Percentiles rank a stretch among this genome's conserved stretches.
Evolutionary conservation across 2,888 invertebrate species (phyloP).

Genomic region (Ochropacha duplaris): DNA sequence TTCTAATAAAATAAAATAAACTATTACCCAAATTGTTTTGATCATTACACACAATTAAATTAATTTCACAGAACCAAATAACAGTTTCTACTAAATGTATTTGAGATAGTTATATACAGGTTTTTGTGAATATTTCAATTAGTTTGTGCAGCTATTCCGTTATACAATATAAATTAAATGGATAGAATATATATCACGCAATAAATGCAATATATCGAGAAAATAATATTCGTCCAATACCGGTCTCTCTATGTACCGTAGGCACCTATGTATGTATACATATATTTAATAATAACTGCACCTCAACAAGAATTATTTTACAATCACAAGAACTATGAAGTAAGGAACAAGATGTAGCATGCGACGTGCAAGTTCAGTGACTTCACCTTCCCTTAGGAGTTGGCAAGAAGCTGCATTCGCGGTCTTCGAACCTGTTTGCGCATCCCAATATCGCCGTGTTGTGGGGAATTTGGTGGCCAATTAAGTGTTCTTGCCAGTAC

Average conservation of each 20-base stretch:
- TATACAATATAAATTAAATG: not conserved
- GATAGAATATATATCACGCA: not conserved
- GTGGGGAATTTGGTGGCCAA: slow-evolving; percentile 50
- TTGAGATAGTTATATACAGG: not conserved
- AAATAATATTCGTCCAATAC: not conserved
- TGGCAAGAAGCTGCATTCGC: slow-evolving; percentile 75
- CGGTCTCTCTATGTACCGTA: not conserved
- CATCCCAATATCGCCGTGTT: slow-evolving; percentile 66
- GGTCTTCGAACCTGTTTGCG: slow-evolving; percentile 74
- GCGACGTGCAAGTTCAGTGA: slow-evolving; percentile 78
- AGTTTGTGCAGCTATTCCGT: not conserved
- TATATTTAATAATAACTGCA: slow-evolving; percentile 42
- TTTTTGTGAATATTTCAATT: not conserved
- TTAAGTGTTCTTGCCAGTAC: slow-evolving; percentile 45
- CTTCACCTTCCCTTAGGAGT: slow-evolving; percentile 73
- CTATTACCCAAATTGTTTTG: not conserved
- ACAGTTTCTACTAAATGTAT: not conserved
- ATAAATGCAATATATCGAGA: not conserved
- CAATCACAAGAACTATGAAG: slow-evolving; percentile 77
- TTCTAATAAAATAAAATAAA: not conserved
- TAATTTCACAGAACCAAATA: not conserved
- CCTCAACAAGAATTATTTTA: slow-evolving; percentile 64
- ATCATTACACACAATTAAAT: not conserved
- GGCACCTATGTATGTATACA: slow-evolving; percentile 5
- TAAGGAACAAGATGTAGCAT: slow-evolving; percentile 68